Percentiles rank a stretch among this genome's conserved stretches.
phyloP scores from a whole-genome alignment of 2,888 invertebrate genomes.

The Lypha dubia region DNA sequence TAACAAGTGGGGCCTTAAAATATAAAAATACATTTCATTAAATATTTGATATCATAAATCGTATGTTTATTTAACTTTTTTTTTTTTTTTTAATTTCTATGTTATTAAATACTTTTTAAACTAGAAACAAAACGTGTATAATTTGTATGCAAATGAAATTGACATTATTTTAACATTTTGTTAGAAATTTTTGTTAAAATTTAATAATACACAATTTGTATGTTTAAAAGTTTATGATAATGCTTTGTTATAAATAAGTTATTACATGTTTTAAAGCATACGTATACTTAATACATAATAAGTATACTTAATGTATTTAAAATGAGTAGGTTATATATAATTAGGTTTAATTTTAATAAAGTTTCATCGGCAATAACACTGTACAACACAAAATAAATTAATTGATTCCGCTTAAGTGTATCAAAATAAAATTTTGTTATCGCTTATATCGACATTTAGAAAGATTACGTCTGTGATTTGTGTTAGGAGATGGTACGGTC shows the following conservation, averaged over 20 bases:
- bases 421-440: too few relatives aligned
- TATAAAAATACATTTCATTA: not conserved
- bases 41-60: conserved; percentile 10
- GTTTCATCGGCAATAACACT: not conserved
- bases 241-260: not conserved
- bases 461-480: too few relatives aligned
- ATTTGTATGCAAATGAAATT: not conserved
- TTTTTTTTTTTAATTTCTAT: conserved; percentile 17
- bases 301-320: not conserved
- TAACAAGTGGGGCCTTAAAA: conserved; percentile 17
- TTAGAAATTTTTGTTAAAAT: conserved; percentile 19
- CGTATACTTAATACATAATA: not conserved
- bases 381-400: too few relatives aligned
- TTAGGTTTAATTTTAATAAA: not conserved
- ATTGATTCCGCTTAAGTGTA: too few relatives aligned
- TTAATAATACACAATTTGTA: conserved; percentile 57
- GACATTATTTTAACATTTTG: not conserved
- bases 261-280: not conserved
- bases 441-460: too few relatives aligned
- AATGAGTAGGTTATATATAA: not conserved
- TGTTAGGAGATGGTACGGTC: too few relatives aligned
- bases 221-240: conserved; percentile 12
- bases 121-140: not conserved
- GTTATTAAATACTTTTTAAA: conserved; percentile 8
- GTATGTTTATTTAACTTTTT: not conserved